These are phyloP conservation scores for Brachirus orientalis DNA, from an alignment of 2,113 vertebrate species.

Conservation along the genomic window DNA sequence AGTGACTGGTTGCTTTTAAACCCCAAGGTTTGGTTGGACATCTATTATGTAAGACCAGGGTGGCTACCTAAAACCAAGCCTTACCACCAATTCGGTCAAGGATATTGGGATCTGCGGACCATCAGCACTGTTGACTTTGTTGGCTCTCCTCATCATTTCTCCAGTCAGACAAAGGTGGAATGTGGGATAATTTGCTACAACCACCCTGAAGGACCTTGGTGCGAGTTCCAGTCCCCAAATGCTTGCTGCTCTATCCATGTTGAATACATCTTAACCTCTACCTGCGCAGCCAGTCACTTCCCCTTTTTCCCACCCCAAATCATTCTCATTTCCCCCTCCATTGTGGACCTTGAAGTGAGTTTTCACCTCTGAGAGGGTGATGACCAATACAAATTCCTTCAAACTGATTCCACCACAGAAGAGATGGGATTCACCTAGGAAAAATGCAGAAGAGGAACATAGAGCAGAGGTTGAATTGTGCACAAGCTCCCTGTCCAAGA, in stretches of 20 bases:
- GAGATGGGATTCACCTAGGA: no score
- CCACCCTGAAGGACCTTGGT: constrained; percentile 7
- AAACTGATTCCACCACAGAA: no score
- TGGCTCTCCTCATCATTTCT: not conserved
- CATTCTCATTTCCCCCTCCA: no score
- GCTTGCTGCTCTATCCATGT: not conserved
- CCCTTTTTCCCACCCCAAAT: no score
- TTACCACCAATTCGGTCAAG: not conserved
- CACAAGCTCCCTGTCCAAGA: no score
- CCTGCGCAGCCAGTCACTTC: no score
- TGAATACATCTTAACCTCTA: not conserved
- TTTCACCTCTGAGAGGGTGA: no score
- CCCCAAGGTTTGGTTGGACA: not conserved
- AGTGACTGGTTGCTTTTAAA: not conserved
- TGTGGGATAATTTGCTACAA: not conserved
- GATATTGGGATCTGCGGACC: not conserved
- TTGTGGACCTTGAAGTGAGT: no score
- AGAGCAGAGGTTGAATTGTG: no score
- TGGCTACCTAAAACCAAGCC: not conserved
- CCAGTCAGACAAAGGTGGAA: not conserved
- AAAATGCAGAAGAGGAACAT: no score
- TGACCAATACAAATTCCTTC: no score
- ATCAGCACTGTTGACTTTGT: not conserved
- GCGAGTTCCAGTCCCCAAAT: not conserved
- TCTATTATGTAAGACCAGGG: not conserved